phyloP scores from a whole-genome alignment of 2,797 vertebrate species.

The Thaleichthys pacificus region DNA sequence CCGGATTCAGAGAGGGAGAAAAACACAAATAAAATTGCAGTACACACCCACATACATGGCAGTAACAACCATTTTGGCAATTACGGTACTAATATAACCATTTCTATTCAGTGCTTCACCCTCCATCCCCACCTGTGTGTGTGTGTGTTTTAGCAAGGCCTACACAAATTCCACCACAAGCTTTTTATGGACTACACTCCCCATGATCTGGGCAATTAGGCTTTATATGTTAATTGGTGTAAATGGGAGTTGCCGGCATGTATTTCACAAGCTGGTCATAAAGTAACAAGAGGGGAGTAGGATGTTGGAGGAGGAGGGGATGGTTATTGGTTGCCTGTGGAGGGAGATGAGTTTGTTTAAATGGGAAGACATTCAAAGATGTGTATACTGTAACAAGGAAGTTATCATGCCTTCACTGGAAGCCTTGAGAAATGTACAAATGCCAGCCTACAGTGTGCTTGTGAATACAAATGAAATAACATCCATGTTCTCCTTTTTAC shows the following conservation, averaged over 20 bases:
- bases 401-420: too few species aligned
- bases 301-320: slow-evolving; percentile 6
- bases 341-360: background rate
- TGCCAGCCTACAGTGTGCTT: too few species aligned
- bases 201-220: slow-evolving; percentile 74
- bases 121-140: slow-evolving; percentile 63
- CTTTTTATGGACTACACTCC: slow-evolving; percentile 68
- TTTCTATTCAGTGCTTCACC: slow-evolving; percentile 62
- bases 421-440: too few species aligned
- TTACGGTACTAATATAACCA: slow-evolving; percentile 50
- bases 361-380: background rate
- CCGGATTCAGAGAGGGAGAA: background rate
- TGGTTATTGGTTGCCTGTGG: background rate
- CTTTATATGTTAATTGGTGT: slow-evolving; percentile 79
- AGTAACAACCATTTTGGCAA: slow-evolving; percentile 39
- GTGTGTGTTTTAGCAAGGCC: too few species aligned
- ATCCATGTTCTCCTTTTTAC: too few species aligned
- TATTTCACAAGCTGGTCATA: slow-evolving; percentile 6
- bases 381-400: background rate
- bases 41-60: slow-evolving; percentile 34
- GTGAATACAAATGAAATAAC: too few species aligned
- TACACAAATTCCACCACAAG: slow-evolving; percentile 59
- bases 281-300: slow-evolving; percentile 5
- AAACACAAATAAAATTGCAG: background rate
- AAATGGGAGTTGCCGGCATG: slow-evolving; percentile 49